These are phyloP conservation scores for Aurelia sp. DNA, from an alignment of 30 jellyfish, hydroid and myxozoan species.

Conservation along the genomic window DNA sequence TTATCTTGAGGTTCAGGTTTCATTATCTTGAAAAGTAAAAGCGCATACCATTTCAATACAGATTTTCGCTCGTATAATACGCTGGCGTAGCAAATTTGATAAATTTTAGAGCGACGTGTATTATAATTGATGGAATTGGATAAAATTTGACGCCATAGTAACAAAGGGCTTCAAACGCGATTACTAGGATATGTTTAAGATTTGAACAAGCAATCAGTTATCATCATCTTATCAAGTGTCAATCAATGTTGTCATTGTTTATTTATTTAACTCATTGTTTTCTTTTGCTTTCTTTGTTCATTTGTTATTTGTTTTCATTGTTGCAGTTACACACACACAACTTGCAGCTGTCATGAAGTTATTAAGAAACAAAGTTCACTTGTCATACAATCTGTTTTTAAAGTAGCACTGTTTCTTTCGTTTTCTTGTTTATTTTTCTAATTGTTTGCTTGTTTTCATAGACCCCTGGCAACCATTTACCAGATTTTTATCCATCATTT, in stretches of 20 bases:
- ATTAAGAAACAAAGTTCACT: too few species aligned
- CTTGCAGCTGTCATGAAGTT: too few species aligned
- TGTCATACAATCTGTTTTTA: too few species aligned
- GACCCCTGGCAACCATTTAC: too few species aligned
- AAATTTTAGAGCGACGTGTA: constrained; percentile 36
- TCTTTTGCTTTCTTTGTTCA: too few species aligned
- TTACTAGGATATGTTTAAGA: constrained; percentile 47
- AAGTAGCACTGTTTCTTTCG: too few species aligned
- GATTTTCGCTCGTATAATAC: too few species aligned
- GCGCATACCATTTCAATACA: constrained; percentile 30
- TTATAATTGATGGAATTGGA: constrained; percentile 61
- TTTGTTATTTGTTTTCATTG: too few species aligned
- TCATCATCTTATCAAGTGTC: constrained; percentile 29
- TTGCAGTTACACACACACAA: too few species aligned
- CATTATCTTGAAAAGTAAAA: constrained; percentile 47
- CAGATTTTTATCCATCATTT: too few species aligned
- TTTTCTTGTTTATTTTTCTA: too few species aligned
- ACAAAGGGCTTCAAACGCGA: constrained; percentile 57
- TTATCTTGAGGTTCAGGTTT: constrained; percentile 37
- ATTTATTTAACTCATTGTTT: neutral
- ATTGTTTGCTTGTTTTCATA: too few species aligned
- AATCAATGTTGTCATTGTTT: constrained; percentile 8
- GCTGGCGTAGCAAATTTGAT: constrained; percentile 57
- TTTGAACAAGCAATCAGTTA: constrained; percentile 54
- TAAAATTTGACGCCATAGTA: constrained; percentile 62